Base-by-base conservation (phyloP, 2,797 vertebrate genomes). In the Coccyzus lansbergi region DNA sequence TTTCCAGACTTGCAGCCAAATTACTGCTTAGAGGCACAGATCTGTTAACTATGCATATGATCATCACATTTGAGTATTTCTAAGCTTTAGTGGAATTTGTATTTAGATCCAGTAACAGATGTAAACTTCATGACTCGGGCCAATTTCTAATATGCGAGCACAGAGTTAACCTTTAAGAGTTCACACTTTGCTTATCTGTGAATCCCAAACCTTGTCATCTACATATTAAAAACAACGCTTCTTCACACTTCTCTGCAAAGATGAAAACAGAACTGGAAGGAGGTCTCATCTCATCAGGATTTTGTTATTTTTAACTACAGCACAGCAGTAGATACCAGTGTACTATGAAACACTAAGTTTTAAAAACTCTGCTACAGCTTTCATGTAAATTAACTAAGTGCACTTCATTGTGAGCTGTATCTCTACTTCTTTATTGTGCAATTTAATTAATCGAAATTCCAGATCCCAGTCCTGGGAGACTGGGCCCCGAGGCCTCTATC, bases 1-100 rank as follows among this genome's bases (percentile, higher is more conserved):
- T 98, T 98, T 98, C 97, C 96, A 97, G 90, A 87, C 74, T 94
- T 17, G 8, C 89, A 91, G 85, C 77, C 68, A 88, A 95, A 95
- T 88, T 82, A 90, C 86, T 53, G 52, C 77, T 96, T 68, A 86
- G 71, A 91, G 56, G 88, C 86, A 72, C 6, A 74, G 86, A 83
- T 71, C 52, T 87, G 81, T 92, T 92, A 95, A 90, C 86, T 94
- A 46, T 79, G 87, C 85, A 95, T 92, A 95, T 86, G 80, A 95
- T 92, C 80, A 83, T 90, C 93, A 83, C 90, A 92, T 93, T 76
- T 95, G 85, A 95, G 28, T 93, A 96, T 91, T 92, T 93, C 92
- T 94, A 76, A 94, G 91, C 80, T 92, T 90, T 94, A 63, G 70
- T 91, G 91, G 95, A 93, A 94, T 95, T 95, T 96, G 89, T 94